Conservation (phyloP, 2,113 vertebrate genomes). For the Lophius piscatorius region DNA sequence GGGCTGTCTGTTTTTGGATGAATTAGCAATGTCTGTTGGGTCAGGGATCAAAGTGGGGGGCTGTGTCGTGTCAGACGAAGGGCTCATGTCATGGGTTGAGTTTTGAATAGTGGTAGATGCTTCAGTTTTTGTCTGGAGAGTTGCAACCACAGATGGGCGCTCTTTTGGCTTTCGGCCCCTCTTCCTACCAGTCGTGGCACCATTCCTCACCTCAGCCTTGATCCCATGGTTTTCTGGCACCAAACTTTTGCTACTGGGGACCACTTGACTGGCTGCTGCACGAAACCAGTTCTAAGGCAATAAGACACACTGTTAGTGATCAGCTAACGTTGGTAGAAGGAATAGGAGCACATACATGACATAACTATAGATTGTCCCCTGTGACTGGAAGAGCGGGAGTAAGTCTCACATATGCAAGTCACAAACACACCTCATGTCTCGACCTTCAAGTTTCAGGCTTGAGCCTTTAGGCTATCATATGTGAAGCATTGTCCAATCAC, state of each 20-base stretch:
- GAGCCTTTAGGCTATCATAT: too few relatives aligned
- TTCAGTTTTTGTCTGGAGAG: constrained; percentile 69
- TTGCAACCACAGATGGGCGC: constrained; percentile 64
- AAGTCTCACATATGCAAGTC: too few relatives aligned
- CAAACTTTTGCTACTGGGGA: constrained; percentile 82
- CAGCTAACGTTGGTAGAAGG: not conserved
- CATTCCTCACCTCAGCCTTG: constrained; percentile 81
- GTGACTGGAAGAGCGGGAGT: too few relatives aligned
- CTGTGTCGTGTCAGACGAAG: constrained; percentile 46
- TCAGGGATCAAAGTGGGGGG: constrained; percentile 41
- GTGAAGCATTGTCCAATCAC: too few relatives aligned
- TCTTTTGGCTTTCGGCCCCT: constrained; percentile 94
- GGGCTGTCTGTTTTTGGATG: constrained; percentile 67
- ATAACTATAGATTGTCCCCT: too few relatives aligned
- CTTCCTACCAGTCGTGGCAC: constrained; percentile 84
- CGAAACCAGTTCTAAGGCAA: constrained; percentile 94
- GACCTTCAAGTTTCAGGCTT: too few relatives aligned
- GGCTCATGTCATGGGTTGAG: constrained; percentile 39
- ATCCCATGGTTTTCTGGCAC: constrained; percentile 73
- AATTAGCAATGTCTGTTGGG: constrained; percentile 58
- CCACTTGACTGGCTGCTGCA: constrained; percentile 84
- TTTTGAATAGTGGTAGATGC: constrained; percentile 47
- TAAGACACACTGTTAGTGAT: constrained; percentile 6
- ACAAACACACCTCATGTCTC: too few relatives aligned
- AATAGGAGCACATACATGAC: too few relatives aligned